Evolutionary conservation across 2,888 invertebrate genomes (phyloP).

Genomic region (Phasia obesa): DNA sequence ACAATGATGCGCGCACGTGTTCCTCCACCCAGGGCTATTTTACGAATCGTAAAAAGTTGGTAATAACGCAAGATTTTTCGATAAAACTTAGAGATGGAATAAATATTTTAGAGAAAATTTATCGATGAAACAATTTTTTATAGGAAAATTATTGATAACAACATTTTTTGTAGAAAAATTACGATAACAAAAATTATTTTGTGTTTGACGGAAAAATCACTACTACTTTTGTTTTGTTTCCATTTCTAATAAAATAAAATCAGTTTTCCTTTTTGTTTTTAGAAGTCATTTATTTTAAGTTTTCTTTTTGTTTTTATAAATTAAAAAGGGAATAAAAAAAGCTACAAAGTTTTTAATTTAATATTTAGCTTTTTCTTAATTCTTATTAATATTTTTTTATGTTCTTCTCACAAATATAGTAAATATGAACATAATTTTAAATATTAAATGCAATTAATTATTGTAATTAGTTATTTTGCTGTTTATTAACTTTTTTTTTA

Average conservation of each 20-base stretch:
- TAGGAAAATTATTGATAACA: too few species aligned
- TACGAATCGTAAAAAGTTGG: too few species aligned
- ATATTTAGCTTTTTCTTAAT: constrained; percentile 44
- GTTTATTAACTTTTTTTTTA: constrained; percentile 26
- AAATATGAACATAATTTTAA: constrained; percentile 52
- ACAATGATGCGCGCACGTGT: too few species aligned
- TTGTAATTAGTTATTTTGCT: constrained; percentile 53
- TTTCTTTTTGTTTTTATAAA: constrained; percentile 28
- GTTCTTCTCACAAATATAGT: constrained; percentile 39
- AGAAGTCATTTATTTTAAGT: constrained; percentile 55
- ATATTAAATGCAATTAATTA: constrained; percentile 69
- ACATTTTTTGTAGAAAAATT: too few species aligned
- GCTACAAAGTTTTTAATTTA: constrained; percentile 39
- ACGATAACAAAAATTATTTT: too few species aligned
- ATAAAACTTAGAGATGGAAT: too few species aligned
- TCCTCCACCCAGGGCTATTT: too few species aligned
- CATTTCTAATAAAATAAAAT: not conserved
- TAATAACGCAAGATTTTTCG: too few species aligned
- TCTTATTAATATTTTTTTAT: constrained; percentile 9
- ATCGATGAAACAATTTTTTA: too few species aligned
- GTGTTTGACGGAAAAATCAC: too few species aligned
- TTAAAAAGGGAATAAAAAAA: constrained; percentile 41
- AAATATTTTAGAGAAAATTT: too few species aligned
- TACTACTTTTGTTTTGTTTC: not conserved
- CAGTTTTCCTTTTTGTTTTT: constrained; percentile 41